Evolutionary conservation across 1,140 invertebrate genomes (phyloP).

Genomic region (Cotesia glomerata): DNA sequence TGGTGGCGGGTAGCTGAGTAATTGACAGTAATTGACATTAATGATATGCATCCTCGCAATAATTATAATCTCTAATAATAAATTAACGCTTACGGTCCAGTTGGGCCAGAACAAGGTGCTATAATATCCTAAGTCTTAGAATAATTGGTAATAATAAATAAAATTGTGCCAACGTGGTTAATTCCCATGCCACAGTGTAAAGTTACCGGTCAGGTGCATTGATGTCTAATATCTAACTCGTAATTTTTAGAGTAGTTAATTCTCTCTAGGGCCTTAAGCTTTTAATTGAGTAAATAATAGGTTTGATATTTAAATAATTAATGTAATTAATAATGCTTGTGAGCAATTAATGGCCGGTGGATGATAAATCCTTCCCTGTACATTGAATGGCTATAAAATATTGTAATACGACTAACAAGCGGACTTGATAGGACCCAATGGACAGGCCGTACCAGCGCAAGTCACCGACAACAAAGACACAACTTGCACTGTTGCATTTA

Average conservation of each 20-base stretch:
- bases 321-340: no score
- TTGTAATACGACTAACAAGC: conserved; percentile 61
- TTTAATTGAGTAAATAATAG: no score
- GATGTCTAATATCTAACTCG: neutral
- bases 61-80: neutral
- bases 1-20: conserved; percentile 54
- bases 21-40: neutral
- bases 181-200: neutral
- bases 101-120: neutral
- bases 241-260: no score
- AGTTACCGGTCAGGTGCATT: conserved; percentile 8
- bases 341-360: no score
- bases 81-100: no score
- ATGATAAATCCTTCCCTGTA: conserved; percentile 20
- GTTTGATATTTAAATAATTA: no score
- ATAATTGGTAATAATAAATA: neutral
- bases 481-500: conserved; percentile 85
- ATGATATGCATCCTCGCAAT: no score
- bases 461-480: conserved; percentile 79
- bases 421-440: conserved; percentile 79
- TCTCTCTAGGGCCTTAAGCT: no score
- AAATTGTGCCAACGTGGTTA: conserved; percentile 7
- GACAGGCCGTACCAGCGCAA: conserved; percentile 85
- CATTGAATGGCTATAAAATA: conserved; percentile 44
- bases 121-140: conserved; percentile 14